These are phyloP conservation scores for Eonycteris spelaea DNA, from an alignment of 2,113 vertebrate species.

Conservation along the genomic window DNA sequence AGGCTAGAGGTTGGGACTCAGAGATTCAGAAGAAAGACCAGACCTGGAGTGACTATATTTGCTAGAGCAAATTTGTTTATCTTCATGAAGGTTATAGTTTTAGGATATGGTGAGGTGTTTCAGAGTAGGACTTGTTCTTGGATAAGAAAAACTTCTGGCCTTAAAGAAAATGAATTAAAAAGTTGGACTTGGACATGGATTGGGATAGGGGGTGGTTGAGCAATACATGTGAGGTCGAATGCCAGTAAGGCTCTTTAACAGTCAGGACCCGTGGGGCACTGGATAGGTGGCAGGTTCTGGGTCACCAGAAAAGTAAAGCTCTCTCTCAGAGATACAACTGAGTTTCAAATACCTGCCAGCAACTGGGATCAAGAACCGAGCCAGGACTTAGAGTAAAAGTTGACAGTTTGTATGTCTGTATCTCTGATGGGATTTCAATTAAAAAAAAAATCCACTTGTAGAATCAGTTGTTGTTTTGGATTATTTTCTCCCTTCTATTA, in stretches of 20 bases:
- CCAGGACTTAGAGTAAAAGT: background rate
- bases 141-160: background rate
- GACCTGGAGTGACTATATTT: background rate
- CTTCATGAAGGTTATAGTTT: background rate
- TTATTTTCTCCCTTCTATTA: conserved; percentile 29
- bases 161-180: background rate
- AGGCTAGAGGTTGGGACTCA: background rate
- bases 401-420: background rate
- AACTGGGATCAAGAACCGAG: background rate
- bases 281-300: background rate
- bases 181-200: background rate
- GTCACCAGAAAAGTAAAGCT: background rate
- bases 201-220: background rate
- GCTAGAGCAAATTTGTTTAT: background rate
- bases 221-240: background rate
- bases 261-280: background rate
- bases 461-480: conserved; percentile 18
- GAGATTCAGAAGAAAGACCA: background rate
- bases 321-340: background rate
- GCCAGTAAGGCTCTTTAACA: background rate
- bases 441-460: background rate
- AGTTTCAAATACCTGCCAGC: background rate
- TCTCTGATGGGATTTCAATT: background rate
- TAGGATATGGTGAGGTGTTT: background rate
- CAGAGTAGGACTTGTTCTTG: background rate